Evolutionary conservation across 2,888 invertebrate species (phyloP).

Genomic region (Rhagium mordax): DNA sequence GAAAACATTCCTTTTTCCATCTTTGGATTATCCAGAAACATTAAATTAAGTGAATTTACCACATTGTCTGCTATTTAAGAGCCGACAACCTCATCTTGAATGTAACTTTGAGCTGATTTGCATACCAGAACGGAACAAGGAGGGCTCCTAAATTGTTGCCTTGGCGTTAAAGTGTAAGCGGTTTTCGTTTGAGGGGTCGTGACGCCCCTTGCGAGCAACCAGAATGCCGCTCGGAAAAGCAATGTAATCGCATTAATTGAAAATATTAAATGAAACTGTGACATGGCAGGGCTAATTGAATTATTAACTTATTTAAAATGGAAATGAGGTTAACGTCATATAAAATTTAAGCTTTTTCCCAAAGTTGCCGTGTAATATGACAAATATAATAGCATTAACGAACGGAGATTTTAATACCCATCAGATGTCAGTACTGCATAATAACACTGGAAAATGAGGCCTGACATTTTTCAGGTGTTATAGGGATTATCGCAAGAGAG

Average conservation of each 20-base stretch:
- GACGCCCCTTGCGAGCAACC: neutral
- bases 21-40: slow-evolving; percentile 10
- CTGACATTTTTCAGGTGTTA: too few species aligned
- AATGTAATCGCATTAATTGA: slow-evolving; percentile 7
- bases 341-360: neutral
- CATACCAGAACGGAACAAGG: neutral
- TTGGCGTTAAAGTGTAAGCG: neutral
- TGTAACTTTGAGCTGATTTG: slow-evolving; percentile 4
- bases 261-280: neutral
- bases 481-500: too few species aligned
- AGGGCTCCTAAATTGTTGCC: neutral
- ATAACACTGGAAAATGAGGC: neutral
- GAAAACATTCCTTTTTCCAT: neutral
- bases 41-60: slow-evolving; percentile 24
- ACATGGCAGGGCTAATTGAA: neutral
- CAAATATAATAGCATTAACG: neutral
- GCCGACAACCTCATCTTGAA: neutral
- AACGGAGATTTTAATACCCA: neutral
- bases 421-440: neutral
- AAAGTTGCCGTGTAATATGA: neutral
- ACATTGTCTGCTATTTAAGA: neutral
- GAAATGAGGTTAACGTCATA: neutral
- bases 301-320: slow-evolving; percentile 12
- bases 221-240: neutral
- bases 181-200: slow-evolving; percentile 1